These are phyloP conservation scores for Apodemia hepburni DNA, from an alignment of 2,888 invertebrate genomes.

Conservation along the genomic window DNA sequence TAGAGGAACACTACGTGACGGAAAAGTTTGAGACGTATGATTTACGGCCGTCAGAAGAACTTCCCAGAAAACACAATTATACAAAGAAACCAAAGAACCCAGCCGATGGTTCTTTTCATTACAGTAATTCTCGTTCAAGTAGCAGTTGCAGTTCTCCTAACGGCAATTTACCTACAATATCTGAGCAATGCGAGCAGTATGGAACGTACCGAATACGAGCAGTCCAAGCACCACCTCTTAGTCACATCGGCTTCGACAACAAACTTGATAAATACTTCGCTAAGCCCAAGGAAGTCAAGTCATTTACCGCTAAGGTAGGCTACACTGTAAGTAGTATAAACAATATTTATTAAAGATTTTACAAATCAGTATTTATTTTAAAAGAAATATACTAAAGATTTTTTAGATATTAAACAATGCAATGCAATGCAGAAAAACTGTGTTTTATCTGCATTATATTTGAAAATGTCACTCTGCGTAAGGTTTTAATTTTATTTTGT, in stretches of 20 bases:
- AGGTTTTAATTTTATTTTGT: too few species aligned
- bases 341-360: neutral
- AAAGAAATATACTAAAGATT: too few species aligned
- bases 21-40: conserved; percentile 71
- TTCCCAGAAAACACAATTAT: conserved; percentile 58
- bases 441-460: too few species aligned
- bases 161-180: conserved; percentile 67
- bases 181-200: conserved; percentile 65
- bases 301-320: conserved; percentile 57
- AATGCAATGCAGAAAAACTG: too few species aligned
- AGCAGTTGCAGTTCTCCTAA: conserved; percentile 70
- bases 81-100: conserved; percentile 69
- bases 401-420: neutral
- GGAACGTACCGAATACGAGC: conserved; percentile 57
- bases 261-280: conserved; percentile 69
- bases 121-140: conserved; percentile 66
- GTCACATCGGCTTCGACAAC: conserved; percentile 53
- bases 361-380: neutral
- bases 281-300: conserved; percentile 58
- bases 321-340: conserved; percentile 26
- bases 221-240: conserved; percentile 40
- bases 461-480: too few species aligned
- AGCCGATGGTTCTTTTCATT: conserved; percentile 65
- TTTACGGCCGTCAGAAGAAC: conserved; percentile 56
- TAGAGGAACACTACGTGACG: conserved; percentile 60